A percentile compares a stretch with the other conserved stretches of the same genome.
Conservation (phyloP, 2,113 vertebrate genomes). For the Lathamus discolor region DNA sequence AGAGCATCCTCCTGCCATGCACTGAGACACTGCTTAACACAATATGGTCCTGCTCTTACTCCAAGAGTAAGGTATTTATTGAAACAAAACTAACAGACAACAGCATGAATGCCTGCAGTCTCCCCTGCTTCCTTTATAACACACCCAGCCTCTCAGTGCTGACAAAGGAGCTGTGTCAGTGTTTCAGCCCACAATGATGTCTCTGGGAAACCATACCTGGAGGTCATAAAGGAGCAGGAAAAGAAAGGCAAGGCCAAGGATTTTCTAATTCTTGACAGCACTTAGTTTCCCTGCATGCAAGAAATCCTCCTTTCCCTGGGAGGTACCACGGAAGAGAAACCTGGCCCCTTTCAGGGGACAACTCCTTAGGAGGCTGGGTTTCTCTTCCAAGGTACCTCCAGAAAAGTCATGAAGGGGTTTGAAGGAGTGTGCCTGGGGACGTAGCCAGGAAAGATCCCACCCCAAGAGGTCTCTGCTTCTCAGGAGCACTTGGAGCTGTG, state of each 20-base stretch:
- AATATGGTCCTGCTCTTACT: background rate
- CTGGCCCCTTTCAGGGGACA: background rate
- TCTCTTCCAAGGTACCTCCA: background rate
- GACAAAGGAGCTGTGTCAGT: background rate
- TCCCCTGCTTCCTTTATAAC: background rate
- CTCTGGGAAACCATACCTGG: background rate
- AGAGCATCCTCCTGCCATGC: background rate
- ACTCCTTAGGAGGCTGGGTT: background rate
- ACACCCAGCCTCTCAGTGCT: background rate
- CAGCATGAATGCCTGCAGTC: background rate
- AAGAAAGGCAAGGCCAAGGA: background rate
- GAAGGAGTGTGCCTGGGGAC: background rate
- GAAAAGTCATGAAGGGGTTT: background rate
- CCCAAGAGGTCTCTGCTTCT: background rate
- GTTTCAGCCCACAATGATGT: fast-evolving
- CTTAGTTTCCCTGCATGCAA: background rate
- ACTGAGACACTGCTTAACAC: background rate
- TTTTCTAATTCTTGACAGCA: background rate
- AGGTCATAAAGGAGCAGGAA: background rate
- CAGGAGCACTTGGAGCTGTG: background rate
- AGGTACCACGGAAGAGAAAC: background rate
- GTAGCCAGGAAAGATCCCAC: background rate
- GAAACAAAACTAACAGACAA: background rate
- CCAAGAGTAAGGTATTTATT: background rate
- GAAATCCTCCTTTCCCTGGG: background rate